Base-by-base conservation (phyloP, 2,113 vertebrate species). In the Leptodactylus fuscus region DNA sequence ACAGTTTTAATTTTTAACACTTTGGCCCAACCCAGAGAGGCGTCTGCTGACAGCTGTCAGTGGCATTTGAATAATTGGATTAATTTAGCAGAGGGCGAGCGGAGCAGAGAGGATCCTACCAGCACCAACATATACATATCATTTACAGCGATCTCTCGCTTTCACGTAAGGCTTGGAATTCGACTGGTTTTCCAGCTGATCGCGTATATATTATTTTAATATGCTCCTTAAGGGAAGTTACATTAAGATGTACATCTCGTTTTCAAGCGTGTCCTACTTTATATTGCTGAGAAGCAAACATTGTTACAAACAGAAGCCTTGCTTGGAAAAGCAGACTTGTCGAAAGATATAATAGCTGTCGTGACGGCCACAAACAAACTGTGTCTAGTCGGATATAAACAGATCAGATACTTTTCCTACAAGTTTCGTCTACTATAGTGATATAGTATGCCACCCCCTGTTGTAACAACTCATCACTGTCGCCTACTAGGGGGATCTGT, bases 31-130 rank as follows among this genome's bases (percentile, higher is more conserved):
- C 94, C 94, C 91, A 93, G 93, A 91, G 91, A 95, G 90, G 91
- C 87, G 78, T 90, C 88, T 88, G 93, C 92, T 93, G 95, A 95
- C 96, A 96, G 95, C 91, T 95, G 95, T 95, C 95, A 96, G 93
- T 97, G 95, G 96, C 93, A 95, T 95, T 95, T 94, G 94, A 95
- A 96, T 97, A 97, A 97, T 96, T 96, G 96, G 95, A 96, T 97
- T 96, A 95, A 95, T 96, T 95, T 96, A 94, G 91, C 91, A 94
- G 93, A 92, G 94, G 92, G 94, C 92, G 91, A 91, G 92, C 91
- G 24, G 84, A 10, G 36, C 77, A 60, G 38, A 60, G 76, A 85
- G 46, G 76, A 85, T 85, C 62, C 58, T 85, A 79, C 76, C 32
- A 41, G 78, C 77, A 71, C 36, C 67, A 49, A 70, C 18, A 73